Evolutionary conservation across 2,888 invertebrate genomes (phyloP), one percentile per base, ranked within the genome.

Genomic region (Lamproptera curius): DNA sequence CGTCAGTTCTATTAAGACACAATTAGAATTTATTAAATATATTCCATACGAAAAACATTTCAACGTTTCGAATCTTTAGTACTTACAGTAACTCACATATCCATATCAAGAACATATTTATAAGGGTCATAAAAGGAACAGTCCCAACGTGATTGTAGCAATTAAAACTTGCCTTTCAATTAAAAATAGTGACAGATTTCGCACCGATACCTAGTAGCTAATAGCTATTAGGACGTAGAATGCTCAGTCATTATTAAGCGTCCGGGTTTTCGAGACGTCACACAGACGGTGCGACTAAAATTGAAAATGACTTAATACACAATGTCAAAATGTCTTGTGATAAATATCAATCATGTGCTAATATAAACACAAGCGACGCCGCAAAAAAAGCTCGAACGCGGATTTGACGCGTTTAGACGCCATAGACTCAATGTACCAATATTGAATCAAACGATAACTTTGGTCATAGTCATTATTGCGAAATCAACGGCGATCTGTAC

Each of bases 341-440:
- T 72, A 82, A 78, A 67, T 86, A 76, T 83, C 86, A 78, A 85
- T 80, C 80, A 75, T 70, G 70, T 72, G 85, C 79, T 86, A 86
- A 87, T 82, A 71, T 70, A 77, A 78, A 67, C 67, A 71, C 79
- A 83, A 80, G 85, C 62, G 84, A 76, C 76, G 79, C 76, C 70
- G 52, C 57, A 62, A 76, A 77, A 78, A 80, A 79, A 75, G 63
- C 59, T 68, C 55, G 70, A 68, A 84, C 63, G 74, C 84, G 86
- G 87, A 87, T 86, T 83, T 85, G 67, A 72, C 83, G 73, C 66
- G 70, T 74, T 67, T 67, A 62, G 67, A 67, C 76, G 76, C 71
- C 69, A 79, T 70, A 73, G 76, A 75, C 78, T 77, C 61, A 53
- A 65, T 61, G 64, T 70, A 70, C 70, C 70, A 84, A 83, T 78